Conservation (phyloP, 2,797 vertebrate genomes). For the Phrynocephalus forsythii region DNA sequence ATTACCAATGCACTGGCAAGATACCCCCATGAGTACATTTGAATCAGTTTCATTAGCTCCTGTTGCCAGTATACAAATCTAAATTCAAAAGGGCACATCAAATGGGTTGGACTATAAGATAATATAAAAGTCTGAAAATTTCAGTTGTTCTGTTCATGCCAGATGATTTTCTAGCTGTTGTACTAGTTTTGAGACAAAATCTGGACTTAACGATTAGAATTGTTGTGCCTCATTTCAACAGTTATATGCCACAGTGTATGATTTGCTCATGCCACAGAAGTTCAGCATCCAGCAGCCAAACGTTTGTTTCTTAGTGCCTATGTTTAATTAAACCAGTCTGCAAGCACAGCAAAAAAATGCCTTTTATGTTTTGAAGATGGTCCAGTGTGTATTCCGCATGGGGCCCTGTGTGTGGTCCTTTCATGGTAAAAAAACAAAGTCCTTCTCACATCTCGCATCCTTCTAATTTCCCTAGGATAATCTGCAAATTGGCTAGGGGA, state of each 20-base stretch:
- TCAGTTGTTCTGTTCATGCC: neutral
- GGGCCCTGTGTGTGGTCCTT: conserved; percentile 78
- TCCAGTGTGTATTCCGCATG: conserved; percentile 76
- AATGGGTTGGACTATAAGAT: neutral
- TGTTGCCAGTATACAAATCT: neutral
- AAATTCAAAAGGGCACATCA: neutral
- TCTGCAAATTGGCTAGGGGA: conserved; percentile 53
- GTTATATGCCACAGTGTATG: conserved; percentile 51
- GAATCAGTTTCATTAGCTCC: neutral
- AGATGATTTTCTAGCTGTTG: neutral
- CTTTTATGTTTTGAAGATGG: conserved; percentile 79
- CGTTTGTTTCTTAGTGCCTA: conserved; percentile 71
- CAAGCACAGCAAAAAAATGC: conserved; percentile 62
- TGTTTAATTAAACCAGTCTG: conserved; percentile 78
- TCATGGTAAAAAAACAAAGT: conserved; percentile 73
- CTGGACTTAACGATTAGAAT: conserved; percentile 32
- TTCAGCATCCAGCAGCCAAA: conserved; percentile 66
- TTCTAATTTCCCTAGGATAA: conserved; percentile 70
- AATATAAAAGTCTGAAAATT: conserved; percentile 14
- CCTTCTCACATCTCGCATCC: conserved; percentile 72
- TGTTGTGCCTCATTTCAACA: conserved; percentile 34
- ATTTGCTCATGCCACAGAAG: conserved; percentile 54
- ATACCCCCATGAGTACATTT: neutral
- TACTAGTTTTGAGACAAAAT: conserved; percentile 4
- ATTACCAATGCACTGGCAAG: neutral